These are phyloP conservation scores for Exaiptasia diaphana DNA, from an alignment of 64 coral and sea anemone genomes.

Conservation along the genomic window DNA sequence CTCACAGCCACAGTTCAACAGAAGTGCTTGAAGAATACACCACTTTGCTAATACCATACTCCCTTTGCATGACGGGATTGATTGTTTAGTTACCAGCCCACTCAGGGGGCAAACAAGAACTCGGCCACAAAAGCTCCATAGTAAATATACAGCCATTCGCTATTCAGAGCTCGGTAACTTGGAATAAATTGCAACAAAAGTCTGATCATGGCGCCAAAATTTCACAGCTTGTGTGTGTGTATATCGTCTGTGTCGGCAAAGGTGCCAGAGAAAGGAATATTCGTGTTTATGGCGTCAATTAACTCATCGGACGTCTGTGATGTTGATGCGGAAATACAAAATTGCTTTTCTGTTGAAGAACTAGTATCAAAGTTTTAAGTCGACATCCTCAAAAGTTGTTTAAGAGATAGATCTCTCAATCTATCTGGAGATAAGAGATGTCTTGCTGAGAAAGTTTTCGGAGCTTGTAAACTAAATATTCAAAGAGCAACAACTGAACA, in stretches of 20 bases:
- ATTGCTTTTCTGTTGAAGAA: not conserved
- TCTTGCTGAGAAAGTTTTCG: conserved; percentile 18
- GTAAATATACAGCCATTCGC: not conserved
- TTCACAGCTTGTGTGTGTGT: not conserved
- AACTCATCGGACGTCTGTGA: too few species aligned
- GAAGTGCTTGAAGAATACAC: too few species aligned
- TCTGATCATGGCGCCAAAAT: not conserved
- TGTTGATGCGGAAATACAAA: not conserved
- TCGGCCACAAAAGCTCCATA: not conserved
- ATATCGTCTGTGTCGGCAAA: not conserved
- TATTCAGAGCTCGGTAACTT: not conserved
- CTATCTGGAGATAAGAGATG: conserved; percentile 8
- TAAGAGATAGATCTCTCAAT: conserved; percentile 5
- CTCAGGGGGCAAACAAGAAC: conserved; percentile 18
- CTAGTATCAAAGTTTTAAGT: not conserved
- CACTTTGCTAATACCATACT: conserved; percentile 11
- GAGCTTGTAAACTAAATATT: conserved; percentile 18
- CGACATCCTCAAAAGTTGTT: not conserved
- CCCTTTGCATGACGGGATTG: not conserved
- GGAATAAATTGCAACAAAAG: not conserved
- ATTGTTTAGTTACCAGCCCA: conserved; percentile 6
- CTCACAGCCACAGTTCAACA: too few species aligned
- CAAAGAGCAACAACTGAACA: not conserved
- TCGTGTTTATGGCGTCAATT: not conserved
- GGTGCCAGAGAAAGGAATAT: not conserved